Percentiles rank a stretch among this genome's conserved stretches.
Conservation (phyloP, 92 coral and sea anemone species). For the Blastomussa wellsi region DNA sequence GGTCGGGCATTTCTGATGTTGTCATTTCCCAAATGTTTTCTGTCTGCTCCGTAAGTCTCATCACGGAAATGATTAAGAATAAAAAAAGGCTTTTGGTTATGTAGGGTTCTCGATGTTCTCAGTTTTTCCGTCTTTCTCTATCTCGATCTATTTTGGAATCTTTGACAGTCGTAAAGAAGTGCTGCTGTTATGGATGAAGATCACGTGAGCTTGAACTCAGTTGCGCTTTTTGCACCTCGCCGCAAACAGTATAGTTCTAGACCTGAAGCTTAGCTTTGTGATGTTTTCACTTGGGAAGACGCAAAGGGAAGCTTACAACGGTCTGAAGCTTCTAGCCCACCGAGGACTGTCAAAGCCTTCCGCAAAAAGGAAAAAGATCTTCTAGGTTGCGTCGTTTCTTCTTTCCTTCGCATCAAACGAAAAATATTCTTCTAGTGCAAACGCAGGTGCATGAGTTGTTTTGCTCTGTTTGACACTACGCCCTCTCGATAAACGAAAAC, state of each 20-base stretch:
- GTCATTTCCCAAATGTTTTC: not conserved
- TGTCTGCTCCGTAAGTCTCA: not conserved
- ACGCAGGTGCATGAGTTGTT: not conserved
- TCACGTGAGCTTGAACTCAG: not conserved
- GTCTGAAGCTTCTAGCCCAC: no score
- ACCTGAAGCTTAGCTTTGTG: not conserved
- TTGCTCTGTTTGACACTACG: not conserved
- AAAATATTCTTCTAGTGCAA: not conserved
- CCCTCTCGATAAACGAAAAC: conserved; percentile 1
- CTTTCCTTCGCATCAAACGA: not conserved
- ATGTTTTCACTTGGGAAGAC: no score
- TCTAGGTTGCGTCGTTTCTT: not conserved
- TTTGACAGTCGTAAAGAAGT: not conserved
- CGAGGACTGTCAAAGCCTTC: not conserved
- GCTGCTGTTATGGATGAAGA: not conserved
- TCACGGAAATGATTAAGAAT: no score
- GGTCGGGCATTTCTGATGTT: conserved; percentile 8
- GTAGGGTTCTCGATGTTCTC: not conserved
- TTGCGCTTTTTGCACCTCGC: not conserved
- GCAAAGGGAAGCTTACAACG: no score
- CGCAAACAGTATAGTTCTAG: not conserved
- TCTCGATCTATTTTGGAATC: not conserved
- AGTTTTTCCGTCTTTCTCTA: not conserved
- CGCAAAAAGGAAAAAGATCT: not conserved
- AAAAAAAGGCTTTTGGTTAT: no score